Base-by-base conservation (phyloP, 2,888 invertebrate genomes). In the Anodontia alba region DNA sequence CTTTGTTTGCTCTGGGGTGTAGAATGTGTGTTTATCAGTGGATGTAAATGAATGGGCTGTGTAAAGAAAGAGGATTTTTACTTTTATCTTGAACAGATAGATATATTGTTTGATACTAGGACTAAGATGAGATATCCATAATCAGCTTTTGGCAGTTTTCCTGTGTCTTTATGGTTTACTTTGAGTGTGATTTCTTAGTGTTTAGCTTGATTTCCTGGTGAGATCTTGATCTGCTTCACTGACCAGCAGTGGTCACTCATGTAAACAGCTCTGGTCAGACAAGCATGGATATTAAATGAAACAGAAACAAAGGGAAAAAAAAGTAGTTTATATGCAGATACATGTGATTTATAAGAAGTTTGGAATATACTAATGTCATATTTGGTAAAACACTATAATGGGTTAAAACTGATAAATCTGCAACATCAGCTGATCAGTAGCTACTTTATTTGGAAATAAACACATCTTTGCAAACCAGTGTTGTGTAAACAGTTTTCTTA, bases 21-120 rank as follows among this genome's bases (percentile, higher is more conserved):
- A 70, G 67, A 43, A 69, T 20, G 62, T 49, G 43, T 51, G 36
- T 46, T 73, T 85, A 85, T 85, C 85, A 62, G 29, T n/a, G 23
- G 62, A 33, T 62, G 78, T 85, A 78, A 85, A 85, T 85, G 85
- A 85, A 85, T 85, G 85, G 73, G 78, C 49, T 54, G 70, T 51
- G 51, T 38, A 81, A 85, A 85, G 85, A 85, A 85, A 82, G 72
- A 78, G 76, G 75, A 70, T 79, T 80, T 80, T 54, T 51, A 57
- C 43, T 42, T 49, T 80, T 85, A 85, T 85, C 82, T 70, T 42
- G 23, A 31, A 54, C 67, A 46, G 36, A 67, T 38, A 70, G 80
- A 82, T 82, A 82, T 73, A 57, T 54, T 67, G 74, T 71, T 81
- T 73, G 33, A 66, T 57, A 42, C 78, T 57, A 68, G 70, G 33